Conservation (phyloP, 2,888 invertebrate genomes). For the Cephus rjabovi region DNA sequence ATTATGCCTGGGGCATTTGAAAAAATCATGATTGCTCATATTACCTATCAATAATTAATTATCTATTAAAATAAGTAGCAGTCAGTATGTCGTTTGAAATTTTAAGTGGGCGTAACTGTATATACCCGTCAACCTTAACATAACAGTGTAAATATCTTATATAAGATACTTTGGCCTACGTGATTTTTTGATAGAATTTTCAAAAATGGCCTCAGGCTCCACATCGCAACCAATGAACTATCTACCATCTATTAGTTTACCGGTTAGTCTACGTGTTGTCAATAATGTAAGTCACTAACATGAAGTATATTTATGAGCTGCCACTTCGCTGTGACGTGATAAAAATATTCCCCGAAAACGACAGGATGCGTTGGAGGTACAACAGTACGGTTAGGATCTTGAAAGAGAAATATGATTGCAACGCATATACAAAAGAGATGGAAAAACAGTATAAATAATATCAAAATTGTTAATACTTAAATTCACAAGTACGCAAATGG, state of each 20-base stretch:
- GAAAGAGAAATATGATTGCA: not conserved
- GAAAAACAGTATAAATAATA: not conserved
- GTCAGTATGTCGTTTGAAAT: not conserved
- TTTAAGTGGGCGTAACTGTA: not conserved
- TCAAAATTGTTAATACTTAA: not conserved
- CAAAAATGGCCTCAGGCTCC: constrained; percentile 11
- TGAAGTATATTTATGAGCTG: not conserved
- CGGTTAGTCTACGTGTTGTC: constrained; percentile 1
- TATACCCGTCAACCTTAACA: not conserved
- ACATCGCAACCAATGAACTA: constrained; percentile 17
- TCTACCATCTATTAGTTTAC: constrained; percentile 18
- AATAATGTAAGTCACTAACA: not conserved
- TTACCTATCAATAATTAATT: not conserved
- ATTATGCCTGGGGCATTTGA: too few species aligned
- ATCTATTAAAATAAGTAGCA: not conserved
- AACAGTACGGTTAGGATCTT: not conserved
- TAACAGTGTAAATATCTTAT: constrained; percentile 2
- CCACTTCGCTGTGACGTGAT: not conserved
- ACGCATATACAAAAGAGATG: not conserved
- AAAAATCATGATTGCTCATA: not conserved
- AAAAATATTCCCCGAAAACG: not conserved
- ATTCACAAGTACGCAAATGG: not conserved
- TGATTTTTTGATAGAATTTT: not conserved
- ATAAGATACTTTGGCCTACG: constrained; percentile 1
- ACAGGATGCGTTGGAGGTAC: not conserved